Evolutionary conservation across 2,888 invertebrate genomes (phyloP).

Genomic region (Microctonus aethiopoides): DNA sequence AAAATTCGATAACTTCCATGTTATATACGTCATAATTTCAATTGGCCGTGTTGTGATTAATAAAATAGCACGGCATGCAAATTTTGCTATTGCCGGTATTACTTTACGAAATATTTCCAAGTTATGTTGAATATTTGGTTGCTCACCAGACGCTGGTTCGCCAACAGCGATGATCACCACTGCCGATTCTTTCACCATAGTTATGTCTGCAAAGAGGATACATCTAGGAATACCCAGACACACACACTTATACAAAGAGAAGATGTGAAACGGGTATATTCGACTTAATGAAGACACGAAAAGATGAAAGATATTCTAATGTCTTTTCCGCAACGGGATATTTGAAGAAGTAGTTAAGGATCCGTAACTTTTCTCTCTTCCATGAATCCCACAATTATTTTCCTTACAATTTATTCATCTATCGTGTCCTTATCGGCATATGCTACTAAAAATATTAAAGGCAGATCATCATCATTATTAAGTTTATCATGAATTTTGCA

Average conservation of each 20-base stretch:
- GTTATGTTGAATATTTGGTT: conserved; percentile 50
- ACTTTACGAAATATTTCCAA: conserved; percentile 53
- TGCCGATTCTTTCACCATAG: conserved; percentile 54
- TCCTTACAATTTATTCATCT: conserved; percentile 14
- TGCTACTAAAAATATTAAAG: too few relatives aligned
- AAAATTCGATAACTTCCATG: conserved; percentile 72
- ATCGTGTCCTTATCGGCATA: too few relatives aligned
- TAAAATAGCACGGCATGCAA: conserved; percentile 54
- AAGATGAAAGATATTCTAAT: conserved; percentile 36
- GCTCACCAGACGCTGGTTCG: conserved; percentile 43
- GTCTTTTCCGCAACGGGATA: conserved; percentile 28
- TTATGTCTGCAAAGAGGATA: conserved; percentile 51
- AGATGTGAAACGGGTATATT: conserved; percentile 16
- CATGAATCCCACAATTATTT: conserved; percentile 19
- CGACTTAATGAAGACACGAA: conserved; percentile 36
- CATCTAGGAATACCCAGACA: too few relatives aligned
- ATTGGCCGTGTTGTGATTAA: conserved; percentile 62
- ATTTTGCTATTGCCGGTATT: conserved; percentile 54
- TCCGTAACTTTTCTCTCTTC: conserved; percentile 22
- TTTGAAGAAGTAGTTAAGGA: conserved; percentile 34
- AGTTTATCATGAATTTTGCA: too few relatives aligned
- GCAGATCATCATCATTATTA: too few relatives aligned
- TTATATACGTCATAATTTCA: conserved; percentile 71
- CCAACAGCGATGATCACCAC: conserved; percentile 55
- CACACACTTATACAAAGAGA: background rate